Evolutionary conservation across 2,888 invertebrate species (phyloP).

Genomic region (Schizaphis graminum): DNA sequence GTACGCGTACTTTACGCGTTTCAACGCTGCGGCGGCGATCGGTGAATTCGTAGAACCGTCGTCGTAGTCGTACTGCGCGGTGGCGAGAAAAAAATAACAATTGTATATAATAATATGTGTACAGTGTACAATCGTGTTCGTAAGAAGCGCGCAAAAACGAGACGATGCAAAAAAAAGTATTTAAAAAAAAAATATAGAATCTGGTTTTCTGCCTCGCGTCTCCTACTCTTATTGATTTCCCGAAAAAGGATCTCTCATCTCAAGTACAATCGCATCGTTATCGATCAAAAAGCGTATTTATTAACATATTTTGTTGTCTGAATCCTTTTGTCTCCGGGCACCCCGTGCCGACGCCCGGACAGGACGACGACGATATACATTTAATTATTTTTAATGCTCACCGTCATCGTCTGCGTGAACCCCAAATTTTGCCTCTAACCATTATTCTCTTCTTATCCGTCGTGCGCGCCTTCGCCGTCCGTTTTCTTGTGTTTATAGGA

Average conservation of each 20-base stretch:
- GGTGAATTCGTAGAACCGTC: constrained; percentile 43
- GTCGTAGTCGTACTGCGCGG: neutral
- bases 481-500: constrained; percentile 62
- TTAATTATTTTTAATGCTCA: constrained; percentile 64
- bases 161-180: neutral
- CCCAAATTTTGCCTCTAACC: constrained; percentile 63
- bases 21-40: neutral
- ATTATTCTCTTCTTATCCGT: constrained; percentile 34
- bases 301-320: constrained; percentile 64
- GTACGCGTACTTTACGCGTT: constrained; percentile 47
- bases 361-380: constrained; percentile 39
- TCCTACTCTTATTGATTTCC: constrained; percentile 52
- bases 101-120: neutral
- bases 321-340: constrained; percentile 56
- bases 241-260: constrained; percentile 54
- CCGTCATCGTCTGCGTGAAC: constrained; percentile 48
- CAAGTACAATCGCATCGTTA: constrained; percentile 60
- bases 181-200: constrained; percentile 52
- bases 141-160: neutral
- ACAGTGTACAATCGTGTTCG: neutral
- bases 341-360: constrained; percentile 41
- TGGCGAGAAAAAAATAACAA: constrained; percentile 14
- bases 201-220: constrained; percentile 53
- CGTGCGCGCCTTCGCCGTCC: neutral
- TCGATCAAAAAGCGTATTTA: constrained; percentile 63